These are phyloP conservation scores for Plagiodera versicolora DNA, from an alignment of 2,888 invertebrate genomes.

Conservation along the genomic window DNA sequence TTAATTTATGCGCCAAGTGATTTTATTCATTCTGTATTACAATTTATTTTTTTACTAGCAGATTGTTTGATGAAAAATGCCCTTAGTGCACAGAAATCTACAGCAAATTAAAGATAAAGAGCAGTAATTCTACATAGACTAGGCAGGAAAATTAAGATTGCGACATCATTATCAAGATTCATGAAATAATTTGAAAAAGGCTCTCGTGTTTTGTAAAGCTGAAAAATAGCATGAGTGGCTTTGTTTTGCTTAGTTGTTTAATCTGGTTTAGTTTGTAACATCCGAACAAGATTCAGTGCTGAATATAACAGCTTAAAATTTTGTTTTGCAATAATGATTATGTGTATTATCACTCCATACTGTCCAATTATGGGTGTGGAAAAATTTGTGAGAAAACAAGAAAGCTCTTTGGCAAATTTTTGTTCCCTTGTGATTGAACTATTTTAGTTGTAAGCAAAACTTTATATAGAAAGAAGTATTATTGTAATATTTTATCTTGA, in stretches of 20 bases:
- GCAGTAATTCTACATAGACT: no score
- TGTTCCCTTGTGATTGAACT: conserved; percentile 8
- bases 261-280: not conserved
- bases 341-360: conserved; percentile 10
- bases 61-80: no score
- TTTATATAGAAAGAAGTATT: conserved; percentile 14
- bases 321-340: conserved; percentile 12
- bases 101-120: no score
- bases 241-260: no score
- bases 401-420: not conserved
- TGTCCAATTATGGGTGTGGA: conserved; percentile 9
- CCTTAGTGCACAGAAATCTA: no score
- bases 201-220: no score
- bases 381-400: not conserved
- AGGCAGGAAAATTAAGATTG: no score
- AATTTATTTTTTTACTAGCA: not conserved
- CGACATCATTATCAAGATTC: no score
- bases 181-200: no score
- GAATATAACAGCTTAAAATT: conserved; percentile 17
- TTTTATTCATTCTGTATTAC: not conserved
- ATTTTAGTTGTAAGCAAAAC: conserved; percentile 14
- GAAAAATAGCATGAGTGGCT: not conserved
- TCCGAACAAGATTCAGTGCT: not conserved
- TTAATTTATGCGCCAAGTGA: no score
- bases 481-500: conserved; percentile 9